Base-by-base conservation (phyloP, 1,140 invertebrate species). In the Liolophura sinensis region DNA sequence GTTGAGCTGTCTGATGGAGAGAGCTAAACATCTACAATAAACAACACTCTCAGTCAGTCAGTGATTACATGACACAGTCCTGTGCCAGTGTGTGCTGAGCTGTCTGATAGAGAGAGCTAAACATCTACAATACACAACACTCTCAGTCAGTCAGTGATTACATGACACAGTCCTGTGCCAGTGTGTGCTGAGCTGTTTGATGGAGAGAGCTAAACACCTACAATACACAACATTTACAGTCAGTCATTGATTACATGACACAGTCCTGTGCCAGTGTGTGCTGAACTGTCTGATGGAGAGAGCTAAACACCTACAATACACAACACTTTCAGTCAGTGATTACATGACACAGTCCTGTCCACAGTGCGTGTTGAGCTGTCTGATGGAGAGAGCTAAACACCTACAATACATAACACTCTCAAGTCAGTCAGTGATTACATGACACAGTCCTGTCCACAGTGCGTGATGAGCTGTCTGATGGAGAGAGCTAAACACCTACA, bases 311-410 rank as follows among this genome's bases (percentile, higher is more conserved):
- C 50, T 52, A 65, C 22, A n/a, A n/a, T n/a, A n/a, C n/a, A n/a
- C n/a, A n/a, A n/a, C n/a, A n/a, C n/a, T n/a, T n/a, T n/a, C n/a
- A n/a, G n/a, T n/a, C n/a, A n/a, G n/a, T n/a, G n/a, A n/a, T n/a
- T n/a, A n/a, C 65, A 94, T 89, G 51, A 95, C 90, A 94, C 94
- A 96, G 77, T 95, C 93, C 82, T 93, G 90, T 6, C 95, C 87
- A n/a, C 62, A 95, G 85, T 14, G 68, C 69, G 27, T 83, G 77
- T 63, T 85, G 82, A 57, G 89, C 86, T 73, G 89, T 89, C 69
- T 89, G 87, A 74, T 91, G 90, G 24, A 82, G 72, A 65, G 73
- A 80, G 67, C 72, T 79, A 68, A 80, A 82, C 54, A 82, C 79
- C 74, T 82, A 68, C 24, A 67, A 67, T 52, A 27, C 22, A 56